Conservation (phyloP, 2,888 invertebrate species). For the Trachelus iudaicus region DNA sequence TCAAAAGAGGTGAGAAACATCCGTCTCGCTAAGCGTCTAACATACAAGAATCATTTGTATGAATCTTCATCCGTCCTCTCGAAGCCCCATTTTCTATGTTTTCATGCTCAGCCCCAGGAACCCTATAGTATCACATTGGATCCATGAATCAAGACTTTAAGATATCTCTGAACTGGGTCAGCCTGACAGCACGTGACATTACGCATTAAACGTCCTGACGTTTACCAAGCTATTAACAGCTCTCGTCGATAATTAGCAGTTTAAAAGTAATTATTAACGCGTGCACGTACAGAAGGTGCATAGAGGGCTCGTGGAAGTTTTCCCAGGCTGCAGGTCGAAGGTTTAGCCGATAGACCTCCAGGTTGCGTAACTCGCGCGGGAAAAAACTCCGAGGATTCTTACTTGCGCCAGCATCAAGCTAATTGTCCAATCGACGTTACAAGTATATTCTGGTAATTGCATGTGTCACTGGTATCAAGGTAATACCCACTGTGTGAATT, state of each 20-base stretch:
- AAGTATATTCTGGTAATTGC: not conserved
- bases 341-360: conserved; percentile 6
- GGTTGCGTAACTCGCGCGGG: conserved; percentile 16
- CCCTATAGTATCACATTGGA: not conserved
- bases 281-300: conserved; percentile 34
- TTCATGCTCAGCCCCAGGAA: not conserved
- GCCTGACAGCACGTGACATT: conserved; percentile 54
- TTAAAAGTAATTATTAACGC: conserved; percentile 55
- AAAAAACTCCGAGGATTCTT: conserved; percentile 19
- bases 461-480: not conserved
- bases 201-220: conserved; percentile 51
- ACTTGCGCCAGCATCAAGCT: conserved; percentile 12
- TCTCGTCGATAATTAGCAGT: conserved; percentile 54
- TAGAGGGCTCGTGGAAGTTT: conserved; percentile 30
- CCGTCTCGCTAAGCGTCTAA: not conserved
- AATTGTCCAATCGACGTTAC: conserved; percentile 8
- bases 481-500: not conserved
- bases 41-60: not conserved
- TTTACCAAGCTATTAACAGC: conserved; percentile 53
- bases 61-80: not conserved
- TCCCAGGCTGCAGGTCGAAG: conserved; percentile 28
- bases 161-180: conserved; percentile 59
- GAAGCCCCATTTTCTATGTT: not conserved
- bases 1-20: not conserved
- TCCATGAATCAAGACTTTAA: conserved; percentile 11